phyloP scores from a whole-genome alignment of 1,140 invertebrate genomes.

The Calephelis nemesis region DNA sequence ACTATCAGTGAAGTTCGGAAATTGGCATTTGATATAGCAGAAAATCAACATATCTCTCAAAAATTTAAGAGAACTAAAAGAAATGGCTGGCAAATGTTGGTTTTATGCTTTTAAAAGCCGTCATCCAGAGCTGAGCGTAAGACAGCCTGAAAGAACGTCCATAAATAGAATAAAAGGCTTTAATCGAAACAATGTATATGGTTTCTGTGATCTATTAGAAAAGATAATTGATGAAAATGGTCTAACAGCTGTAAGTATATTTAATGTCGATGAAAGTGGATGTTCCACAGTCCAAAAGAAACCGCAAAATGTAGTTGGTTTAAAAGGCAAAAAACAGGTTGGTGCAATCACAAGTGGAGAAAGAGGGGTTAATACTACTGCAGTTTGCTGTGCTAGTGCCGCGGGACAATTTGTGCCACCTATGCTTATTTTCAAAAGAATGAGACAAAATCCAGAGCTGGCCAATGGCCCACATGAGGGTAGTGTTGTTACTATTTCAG shows the following conservation, averaged over 20 bases:
- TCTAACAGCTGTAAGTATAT: constrained; percentile 47
- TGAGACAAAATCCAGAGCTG: constrained; percentile 17
- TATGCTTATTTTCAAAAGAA: constrained; percentile 40
- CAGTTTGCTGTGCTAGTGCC: constrained; percentile 47
- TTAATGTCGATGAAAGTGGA: constrained; percentile 32
- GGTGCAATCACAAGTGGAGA: constrained; percentile 64
- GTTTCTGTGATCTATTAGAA: constrained; percentile 36
- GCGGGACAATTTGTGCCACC: constrained; percentile 43
- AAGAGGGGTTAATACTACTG: constrained; percentile 62
- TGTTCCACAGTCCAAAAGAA: constrained; percentile 46
- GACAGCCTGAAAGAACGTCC: constrained; percentile 38
- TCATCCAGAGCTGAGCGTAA: constrained; percentile 34
- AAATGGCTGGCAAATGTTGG: constrained; percentile 37
- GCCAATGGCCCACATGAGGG: constrained; percentile 23
- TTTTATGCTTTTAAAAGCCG: constrained; percentile 29
- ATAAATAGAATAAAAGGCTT: constrained; percentile 38
- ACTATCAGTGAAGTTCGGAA: constrained; percentile 19
- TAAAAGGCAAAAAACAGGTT: constrained; percentile 62
- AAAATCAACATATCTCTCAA: constrained; percentile 36
- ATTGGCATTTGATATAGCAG: constrained; percentile 44
- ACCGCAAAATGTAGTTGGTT: constrained; percentile 39
- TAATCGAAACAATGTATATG: constrained; percentile 36
- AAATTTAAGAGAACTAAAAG: constrained; percentile 44
- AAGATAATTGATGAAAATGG: constrained; percentile 29
- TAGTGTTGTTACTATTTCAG: constrained; percentile 20